Conservation (phyloP, 1,140 invertebrate species). For the Neodiprion lecontei region DNA sequence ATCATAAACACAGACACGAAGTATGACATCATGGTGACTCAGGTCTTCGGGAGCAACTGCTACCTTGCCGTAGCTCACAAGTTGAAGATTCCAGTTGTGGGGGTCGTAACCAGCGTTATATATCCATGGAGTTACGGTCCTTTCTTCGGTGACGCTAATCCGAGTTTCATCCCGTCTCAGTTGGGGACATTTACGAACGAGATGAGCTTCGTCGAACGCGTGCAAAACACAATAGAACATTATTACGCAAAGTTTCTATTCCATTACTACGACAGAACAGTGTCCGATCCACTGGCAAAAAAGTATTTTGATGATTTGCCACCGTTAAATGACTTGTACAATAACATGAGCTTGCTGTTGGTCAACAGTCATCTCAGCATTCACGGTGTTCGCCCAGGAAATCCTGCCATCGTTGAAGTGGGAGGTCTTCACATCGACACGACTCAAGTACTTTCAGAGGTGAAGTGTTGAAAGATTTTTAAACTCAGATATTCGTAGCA, state of each 20-base stretch:
- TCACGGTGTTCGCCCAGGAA: conserved; percentile 45
- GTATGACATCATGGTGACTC: not conserved
- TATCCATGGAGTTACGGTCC: conserved; percentile 70
- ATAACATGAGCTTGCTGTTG: conserved; percentile 47
- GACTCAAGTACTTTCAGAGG: not conserved
- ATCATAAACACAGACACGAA: not conserved
- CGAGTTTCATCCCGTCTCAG: conserved; percentile 67
- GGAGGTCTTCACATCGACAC: conserved; percentile 55
- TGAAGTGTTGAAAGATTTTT: too few species aligned
- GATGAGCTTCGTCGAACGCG: conserved; percentile 68
- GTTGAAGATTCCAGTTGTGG: conserved; percentile 66
- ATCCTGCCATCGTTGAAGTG: conserved; percentile 53
- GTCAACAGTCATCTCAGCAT: conserved; percentile 56
- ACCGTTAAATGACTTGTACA: conserved; percentile 63
- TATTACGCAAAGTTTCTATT: not conserved
- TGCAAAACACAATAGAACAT: conserved; percentile 56
- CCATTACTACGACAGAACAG: conserved; percentile 28
- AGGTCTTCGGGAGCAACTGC: conserved; percentile 52
- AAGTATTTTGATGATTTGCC: conserved; percentile 66
- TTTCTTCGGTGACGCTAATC: conserved; percentile 68
- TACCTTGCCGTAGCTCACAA: conserved; percentile 63
- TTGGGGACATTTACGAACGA: conserved; percentile 61
- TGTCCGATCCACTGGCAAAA: conserved; percentile 53
- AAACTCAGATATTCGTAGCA: too few species aligned
- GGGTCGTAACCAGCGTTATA: conserved; percentile 64